Base-by-base conservation (phyloP, 2,113 vertebrate genomes). In the Anolis sagrei region DNA sequence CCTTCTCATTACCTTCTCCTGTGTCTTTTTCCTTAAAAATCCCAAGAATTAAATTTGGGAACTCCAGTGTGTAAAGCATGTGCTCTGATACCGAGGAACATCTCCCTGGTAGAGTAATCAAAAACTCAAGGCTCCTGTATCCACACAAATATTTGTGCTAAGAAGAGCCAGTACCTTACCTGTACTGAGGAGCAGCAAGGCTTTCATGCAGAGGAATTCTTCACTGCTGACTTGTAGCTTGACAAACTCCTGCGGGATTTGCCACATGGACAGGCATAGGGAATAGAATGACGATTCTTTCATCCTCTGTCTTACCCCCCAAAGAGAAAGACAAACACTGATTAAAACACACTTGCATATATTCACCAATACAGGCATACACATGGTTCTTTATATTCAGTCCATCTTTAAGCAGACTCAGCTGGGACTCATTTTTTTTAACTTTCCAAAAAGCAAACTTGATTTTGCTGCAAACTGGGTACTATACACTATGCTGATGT, bases 171-270 rank as follows among this genome's bases (percentile, higher is more conserved):
- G 8, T 39, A 16, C 73, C 96, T 95, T 96, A 99, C 99, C 98
- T 93, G 98, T 99, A 93, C 97, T 99, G 83, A 99, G 97, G 54
- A 99, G 96, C 54, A 99, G 96, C 88, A 99, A 94, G 75, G 98
- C 98, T 95, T 99, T 99, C 99, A 99, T 99, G 93, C 98, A 99
- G 3, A 99, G 97, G 86, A 98, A 99, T 90, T 99, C 99, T 89
- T 99, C 98, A 0, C 97, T 97, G 90, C 95, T 97, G 54, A 99
- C 97, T 93, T 99, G 98, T 70, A 99, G 97, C 88, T 97, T 98
- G 39, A 98, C 94, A 90, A 99, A 98, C 95, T 99, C 98, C 92
- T 98, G 98, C 19, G 98, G 98, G 86, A 99, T 97, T 70, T 98
- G 97, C 97, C 98, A 98, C 97, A 99, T 99, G 5, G 98, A 97